phyloP scores from a whole-genome alignment of 2,888 invertebrate species.

The Cheilosia scutellata region DNA sequence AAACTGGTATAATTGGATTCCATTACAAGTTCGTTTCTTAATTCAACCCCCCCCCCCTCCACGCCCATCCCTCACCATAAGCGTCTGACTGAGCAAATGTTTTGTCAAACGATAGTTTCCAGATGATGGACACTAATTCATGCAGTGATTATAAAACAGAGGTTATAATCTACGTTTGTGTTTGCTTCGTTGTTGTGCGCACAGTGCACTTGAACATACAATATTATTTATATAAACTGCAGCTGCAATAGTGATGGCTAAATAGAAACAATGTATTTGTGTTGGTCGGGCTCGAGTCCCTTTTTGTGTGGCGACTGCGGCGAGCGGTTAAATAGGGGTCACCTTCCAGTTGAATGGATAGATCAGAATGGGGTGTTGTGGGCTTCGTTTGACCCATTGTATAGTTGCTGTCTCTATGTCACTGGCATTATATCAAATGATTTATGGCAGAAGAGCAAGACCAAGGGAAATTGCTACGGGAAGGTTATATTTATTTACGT shows the following conservation, averaged over 20 bases:
- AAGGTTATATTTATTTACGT: conserved; percentile 37
- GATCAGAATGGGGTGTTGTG: conserved; percentile 14
- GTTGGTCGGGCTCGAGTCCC: background rate
- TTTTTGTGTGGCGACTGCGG: conserved; percentile 1
- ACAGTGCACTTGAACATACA: background rate
- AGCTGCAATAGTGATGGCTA: background rate
- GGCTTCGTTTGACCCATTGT: background rate
- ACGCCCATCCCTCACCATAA: conserved; percentile 8
- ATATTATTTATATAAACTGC: background rate
- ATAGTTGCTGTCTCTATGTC: background rate
- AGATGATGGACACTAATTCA: conserved; percentile 59
- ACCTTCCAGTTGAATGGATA: conserved; percentile 44
- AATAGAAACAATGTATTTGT: conserved; percentile 16
- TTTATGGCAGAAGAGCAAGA: conserved; percentile 13
- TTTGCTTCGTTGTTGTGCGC: conserved; percentile 7
- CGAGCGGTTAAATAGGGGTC: conserved; percentile 22
- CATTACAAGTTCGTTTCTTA: conserved; percentile 35
- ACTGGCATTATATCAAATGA: conserved; percentile 42
- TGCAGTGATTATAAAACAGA: conserved; percentile 51
- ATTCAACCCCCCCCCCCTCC: background rate
- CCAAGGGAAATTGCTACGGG: conserved; percentile 4
- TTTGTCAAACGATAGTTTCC: conserved; percentile 35
- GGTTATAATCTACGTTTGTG: conserved; percentile 40
- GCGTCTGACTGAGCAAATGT: conserved; percentile 31
- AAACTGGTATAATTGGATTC: conserved; percentile 46